Conservation (phyloP, 2,113 vertebrate species). For the Ctenomys sociabilis region DNA sequence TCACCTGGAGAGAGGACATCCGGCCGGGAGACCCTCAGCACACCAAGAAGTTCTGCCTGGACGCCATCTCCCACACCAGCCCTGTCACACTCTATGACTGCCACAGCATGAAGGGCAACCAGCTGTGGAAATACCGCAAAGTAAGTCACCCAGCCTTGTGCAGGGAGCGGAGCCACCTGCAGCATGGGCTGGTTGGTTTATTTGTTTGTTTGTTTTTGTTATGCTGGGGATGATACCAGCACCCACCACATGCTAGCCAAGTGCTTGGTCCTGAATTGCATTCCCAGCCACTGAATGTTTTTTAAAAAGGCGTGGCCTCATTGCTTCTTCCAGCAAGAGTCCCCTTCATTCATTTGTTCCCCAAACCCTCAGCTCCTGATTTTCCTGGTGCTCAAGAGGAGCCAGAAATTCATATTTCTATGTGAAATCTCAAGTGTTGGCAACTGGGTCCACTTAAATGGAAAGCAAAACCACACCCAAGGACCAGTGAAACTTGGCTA, state of each 20-base stretch:
- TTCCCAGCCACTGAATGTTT: background rate
- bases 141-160: constrained; percentile 81
- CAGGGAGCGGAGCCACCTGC: background rate
- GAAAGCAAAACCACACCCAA: background rate
- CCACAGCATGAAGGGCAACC: constrained; percentile 98
- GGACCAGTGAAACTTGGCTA: background rate
- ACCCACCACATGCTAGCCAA: background rate
- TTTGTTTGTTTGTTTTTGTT: background rate
- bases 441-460: background rate
- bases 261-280: background rate
- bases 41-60: constrained; percentile 97
- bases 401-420: background rate
- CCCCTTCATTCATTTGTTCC: background rate
- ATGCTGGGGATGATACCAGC: background rate
- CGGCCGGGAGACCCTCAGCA: constrained; percentile 96
- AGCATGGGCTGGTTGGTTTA: background rate
- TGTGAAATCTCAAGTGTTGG: background rate
- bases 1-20: constrained; percentile 98
- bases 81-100: constrained; percentile 97
- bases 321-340: background rate
- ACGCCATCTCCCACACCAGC: constrained; percentile 95
- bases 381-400: background rate
- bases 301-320: rapidly evolving
- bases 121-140: constrained; percentile 96
- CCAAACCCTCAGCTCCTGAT: rapidly evolving